These are phyloP conservation scores for Uloborus plumipes DNA, from an alignment of 2,888 invertebrate species.

Conservation along the genomic window DNA sequence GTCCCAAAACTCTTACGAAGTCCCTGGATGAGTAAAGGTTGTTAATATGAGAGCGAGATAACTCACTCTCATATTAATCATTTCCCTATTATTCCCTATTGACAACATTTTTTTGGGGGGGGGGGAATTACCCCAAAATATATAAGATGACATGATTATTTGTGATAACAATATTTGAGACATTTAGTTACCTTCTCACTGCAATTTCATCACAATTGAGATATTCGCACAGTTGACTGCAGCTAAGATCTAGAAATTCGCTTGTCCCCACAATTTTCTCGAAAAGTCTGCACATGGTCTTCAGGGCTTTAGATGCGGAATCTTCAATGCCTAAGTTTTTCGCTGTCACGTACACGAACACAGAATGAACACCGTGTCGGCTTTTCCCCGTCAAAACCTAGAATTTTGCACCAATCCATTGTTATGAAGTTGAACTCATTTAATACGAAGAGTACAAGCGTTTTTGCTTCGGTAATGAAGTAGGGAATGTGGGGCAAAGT, in stretches of 20 bases:
- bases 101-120: too few relatives aligned
- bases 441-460: not conserved
- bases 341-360: conserved; percentile 54
- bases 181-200: conserved; percentile 44
- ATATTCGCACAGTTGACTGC: conserved; percentile 33
- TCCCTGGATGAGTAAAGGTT: too few relatives aligned
- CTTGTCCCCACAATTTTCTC: conserved; percentile 49
- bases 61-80: too few relatives aligned
- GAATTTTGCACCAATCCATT: not conserved
- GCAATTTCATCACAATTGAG: conserved; percentile 34
- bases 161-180: too few relatives aligned
- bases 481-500: too few relatives aligned
- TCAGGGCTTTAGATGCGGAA: conserved; percentile 14
- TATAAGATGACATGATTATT: too few relatives aligned
- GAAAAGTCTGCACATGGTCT: conserved; percentile 40
- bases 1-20: too few relatives aligned
- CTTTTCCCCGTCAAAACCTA: conserved; percentile 42
- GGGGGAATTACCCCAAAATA: too few relatives aligned
- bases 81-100: too few relatives aligned
- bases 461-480: not conserved
- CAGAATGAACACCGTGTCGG: conserved; percentile 11
- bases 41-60: too few relatives aligned
- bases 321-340: conserved; percentile 23
- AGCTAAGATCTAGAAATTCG: conserved; percentile 48
- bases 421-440: not conserved